Base-by-base conservation (phyloP, 2,113 vertebrate genomes). In the Alaudala cheleensis region DNA sequence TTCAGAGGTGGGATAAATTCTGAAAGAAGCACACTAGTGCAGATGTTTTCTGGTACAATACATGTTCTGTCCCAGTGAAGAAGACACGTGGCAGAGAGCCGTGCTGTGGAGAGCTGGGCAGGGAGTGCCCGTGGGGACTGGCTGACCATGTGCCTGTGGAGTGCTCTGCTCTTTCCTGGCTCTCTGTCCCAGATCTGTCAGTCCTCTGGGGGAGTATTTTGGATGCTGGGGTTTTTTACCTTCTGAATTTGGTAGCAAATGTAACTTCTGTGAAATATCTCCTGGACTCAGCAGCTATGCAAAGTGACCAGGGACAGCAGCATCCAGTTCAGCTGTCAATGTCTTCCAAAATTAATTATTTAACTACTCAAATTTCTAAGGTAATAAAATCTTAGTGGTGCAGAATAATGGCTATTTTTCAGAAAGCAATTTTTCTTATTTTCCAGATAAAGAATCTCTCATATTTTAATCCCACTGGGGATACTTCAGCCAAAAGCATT, bases 71-170 rank as follows among this genome's bases (percentile, higher is more conserved):
- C 71, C 23, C 47, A 50, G 34, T 28, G 54, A 37, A 15, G 65
- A 39, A 12, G 54, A 13, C 25, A 1, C 0, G 1, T 47, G 49
- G 47, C 56, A 73, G 28, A 11, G 42, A 61, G 39, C 33, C 3
- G 0, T 6, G 8, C 19, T 14, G 18, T 49, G 73, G 40, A 44
- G 51, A 45, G 37, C 45, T 0, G 4, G 54, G 44, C 72, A 29
- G 24, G 40, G 40, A 18, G 8, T 1, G 4, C 13, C 65, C 2
- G 0, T 67, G 0, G 0, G 42, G 56, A 56, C 33, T 3, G 7
- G 39, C 65, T 6, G 7, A 37, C 19, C 0, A 0, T 42, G 42
- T 60, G 33, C 28, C 8, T 45, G 14, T n/a, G 0, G 0, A 5
- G 44, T 0, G 2, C 37, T 67, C 34, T 67, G 24, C 57, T 87